Conservation (phyloP, 1,140 invertebrate genomes). For the Drosophila quadrilineata region DNA sequence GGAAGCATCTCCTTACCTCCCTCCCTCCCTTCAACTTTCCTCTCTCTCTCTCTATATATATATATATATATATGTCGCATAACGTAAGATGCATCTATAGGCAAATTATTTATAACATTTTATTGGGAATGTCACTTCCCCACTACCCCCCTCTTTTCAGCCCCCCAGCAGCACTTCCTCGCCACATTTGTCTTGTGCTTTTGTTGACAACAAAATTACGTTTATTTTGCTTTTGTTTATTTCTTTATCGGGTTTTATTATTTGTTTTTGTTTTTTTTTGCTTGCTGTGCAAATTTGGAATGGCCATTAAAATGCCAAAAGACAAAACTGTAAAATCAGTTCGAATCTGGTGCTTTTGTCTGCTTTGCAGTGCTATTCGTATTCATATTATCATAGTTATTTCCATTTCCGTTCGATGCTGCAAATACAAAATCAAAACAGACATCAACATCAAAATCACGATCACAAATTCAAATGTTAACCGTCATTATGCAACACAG, state of each 20-base stretch:
- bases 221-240: no score
- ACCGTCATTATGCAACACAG: constrained; percentile 4
- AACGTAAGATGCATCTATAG: constrained; percentile 35
- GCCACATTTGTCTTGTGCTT: neutral
- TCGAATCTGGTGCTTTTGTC: neutral
- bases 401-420: constrained; percentile 21
- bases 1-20: no score
- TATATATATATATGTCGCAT: constrained; percentile 23
- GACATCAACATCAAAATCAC: no score
- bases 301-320: constrained; percentile 35
- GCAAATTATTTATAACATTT: constrained; percentile 32
- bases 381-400: neutral
- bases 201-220: constrained; percentile 37
- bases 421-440: constrained; percentile 4
- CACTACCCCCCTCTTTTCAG: neutral
- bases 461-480: no score
- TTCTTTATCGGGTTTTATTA: no score
- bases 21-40: no score
- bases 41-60: no score
- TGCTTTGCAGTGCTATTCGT: no score
- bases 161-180: no score
- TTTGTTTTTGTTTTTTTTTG: constrained; percentile 21
- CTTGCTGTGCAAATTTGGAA: constrained; percentile 10
- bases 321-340: constrained; percentile 32
- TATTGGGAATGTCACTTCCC: constrained; percentile 8